These are phyloP conservation scores for Calephelis perditalis DNA, from an alignment of 2,888 invertebrate species.

Conservation along the genomic window DNA sequence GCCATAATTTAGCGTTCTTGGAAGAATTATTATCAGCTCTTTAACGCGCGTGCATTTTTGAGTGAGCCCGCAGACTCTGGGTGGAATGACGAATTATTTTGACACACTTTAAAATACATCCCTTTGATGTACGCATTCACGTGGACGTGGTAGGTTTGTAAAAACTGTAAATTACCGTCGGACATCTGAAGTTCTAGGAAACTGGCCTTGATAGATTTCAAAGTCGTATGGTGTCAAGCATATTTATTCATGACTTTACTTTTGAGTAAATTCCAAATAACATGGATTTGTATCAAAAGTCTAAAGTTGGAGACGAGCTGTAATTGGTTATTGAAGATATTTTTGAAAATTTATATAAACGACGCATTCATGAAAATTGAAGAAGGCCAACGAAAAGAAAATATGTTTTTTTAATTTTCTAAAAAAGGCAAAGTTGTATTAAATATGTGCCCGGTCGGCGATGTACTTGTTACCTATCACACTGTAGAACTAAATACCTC, in stretches of 20 bases:
- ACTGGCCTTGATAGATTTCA: not conserved
- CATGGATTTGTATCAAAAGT: not conserved
- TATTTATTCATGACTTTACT: too few relatives aligned
- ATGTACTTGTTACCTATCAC: too few relatives aligned
- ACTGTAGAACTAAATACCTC: too few relatives aligned
- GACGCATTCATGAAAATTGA: too few relatives aligned
- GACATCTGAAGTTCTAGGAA: not conserved
- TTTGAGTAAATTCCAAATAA: too few relatives aligned
- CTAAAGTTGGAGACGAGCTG: too few relatives aligned
- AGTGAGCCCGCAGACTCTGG: slow-evolving; percentile 34
- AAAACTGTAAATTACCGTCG: not conserved
- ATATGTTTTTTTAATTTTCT: too few relatives aligned
- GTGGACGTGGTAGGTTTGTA: not conserved
- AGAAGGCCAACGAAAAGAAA: too few relatives aligned
- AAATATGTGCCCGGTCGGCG: too few relatives aligned
- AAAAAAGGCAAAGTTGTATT: too few relatives aligned
- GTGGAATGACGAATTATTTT: slow-evolving; percentile 57
- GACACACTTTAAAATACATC: slow-evolving; percentile 43
- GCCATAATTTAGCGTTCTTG: slow-evolving; percentile 39
- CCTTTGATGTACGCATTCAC: slow-evolving; percentile 50
- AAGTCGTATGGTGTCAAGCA: not conserved
- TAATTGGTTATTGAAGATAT: too few relatives aligned
- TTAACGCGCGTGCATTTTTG: slow-evolving; percentile 34
- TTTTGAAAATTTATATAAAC: too few relatives aligned
- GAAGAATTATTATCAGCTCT: slow-evolving; percentile 43